Base-by-base conservation (phyloP, 1,140 invertebrate genomes). In the Scaptomyza montana region DNA sequence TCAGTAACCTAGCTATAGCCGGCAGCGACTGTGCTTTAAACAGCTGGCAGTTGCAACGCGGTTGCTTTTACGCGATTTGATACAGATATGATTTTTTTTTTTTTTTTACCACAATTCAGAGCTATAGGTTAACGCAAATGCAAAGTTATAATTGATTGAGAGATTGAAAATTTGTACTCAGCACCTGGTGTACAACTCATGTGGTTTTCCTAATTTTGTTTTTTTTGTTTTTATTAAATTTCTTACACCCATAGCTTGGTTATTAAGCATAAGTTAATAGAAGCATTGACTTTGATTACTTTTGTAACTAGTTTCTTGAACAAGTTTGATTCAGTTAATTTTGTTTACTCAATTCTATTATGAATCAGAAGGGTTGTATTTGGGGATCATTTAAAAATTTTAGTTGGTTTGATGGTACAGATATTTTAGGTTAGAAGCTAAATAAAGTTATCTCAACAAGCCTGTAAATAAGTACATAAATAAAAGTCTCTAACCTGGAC, bases 1-100 rank as follows among this genome's bases (percentile, higher is more conserved):
- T 72, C 69, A 66, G 47, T 60, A 55, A 57, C 63, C 55, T n/a
- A 39, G 39, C 53, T 61, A 49, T 25, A 43, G 30, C 6, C 10
- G 2, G 33, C 33, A 33, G 45, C 46, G 10, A 46, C 16, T 45
- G 12, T 19, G 28, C 13, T 3, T 59, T 8, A 39, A 16, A 16
- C 9, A 41, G 4, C 8, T 36, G 16, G 43, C 55, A 61, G 43
- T 55, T 55, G 21, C 56, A 36, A 19, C 21, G 28, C 39, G 36
- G 8, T 53, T 13, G 49, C 7, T 53, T 33, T 51, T 2, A 5
- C 10, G 28, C 10, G 30, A 28, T 8, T 54, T 36, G 5, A 13
- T 43, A 41, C 8, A 59, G 28, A 3, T 25, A 25, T 25, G 21
- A 25, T 25, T 25, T 25, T 36, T 30, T 25, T 25, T 25, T 36